A percentile compares a stretch with the other conserved stretches of the same genome.
Evolutionary conservation across 1,140 invertebrate genomes (phyloP).

Genomic region (Bombus consobrinus): DNA sequence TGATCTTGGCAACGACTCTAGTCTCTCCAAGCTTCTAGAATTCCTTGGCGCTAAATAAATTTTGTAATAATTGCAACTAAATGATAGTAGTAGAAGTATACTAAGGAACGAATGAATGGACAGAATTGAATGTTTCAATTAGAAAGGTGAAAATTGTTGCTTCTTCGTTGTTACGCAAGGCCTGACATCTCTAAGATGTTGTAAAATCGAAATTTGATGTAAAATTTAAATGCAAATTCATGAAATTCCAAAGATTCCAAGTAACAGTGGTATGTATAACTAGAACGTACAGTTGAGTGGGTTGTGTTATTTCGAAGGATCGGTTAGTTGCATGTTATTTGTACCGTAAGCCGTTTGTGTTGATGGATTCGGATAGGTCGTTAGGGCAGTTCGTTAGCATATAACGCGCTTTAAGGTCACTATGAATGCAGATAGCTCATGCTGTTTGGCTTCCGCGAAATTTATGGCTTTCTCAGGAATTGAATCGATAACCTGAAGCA

Average conservation of each 20-base stretch:
- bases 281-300: not conserved
- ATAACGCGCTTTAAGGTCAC: conserved; percentile 17
- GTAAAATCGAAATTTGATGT: not conserved
- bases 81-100: not conserved
- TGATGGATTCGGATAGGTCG: conserved; percentile 1
- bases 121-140: no score
- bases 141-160: no score
- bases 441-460: conserved; percentile 10
- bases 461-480: conserved; percentile 22
- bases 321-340: not conserved
- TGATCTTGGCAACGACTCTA: fast-evolving
- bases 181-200: no score
- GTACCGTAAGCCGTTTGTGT: not conserved
- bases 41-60: not conserved
- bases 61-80: not conserved
- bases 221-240: not conserved
- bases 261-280: not conserved
- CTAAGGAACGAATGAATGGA: no score
- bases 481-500: conserved; percentile 11
- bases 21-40: not conserved
- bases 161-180: no score
- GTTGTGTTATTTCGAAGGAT: not conserved
- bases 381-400: not conserved
- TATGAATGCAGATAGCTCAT: conserved; percentile 18
- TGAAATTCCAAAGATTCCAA: not conserved